Evolutionary conservation across 2,888 invertebrate genomes (phyloP), one percentile per base, ranked within the genome.

Genomic region (Nysson spinosus): DNA sequence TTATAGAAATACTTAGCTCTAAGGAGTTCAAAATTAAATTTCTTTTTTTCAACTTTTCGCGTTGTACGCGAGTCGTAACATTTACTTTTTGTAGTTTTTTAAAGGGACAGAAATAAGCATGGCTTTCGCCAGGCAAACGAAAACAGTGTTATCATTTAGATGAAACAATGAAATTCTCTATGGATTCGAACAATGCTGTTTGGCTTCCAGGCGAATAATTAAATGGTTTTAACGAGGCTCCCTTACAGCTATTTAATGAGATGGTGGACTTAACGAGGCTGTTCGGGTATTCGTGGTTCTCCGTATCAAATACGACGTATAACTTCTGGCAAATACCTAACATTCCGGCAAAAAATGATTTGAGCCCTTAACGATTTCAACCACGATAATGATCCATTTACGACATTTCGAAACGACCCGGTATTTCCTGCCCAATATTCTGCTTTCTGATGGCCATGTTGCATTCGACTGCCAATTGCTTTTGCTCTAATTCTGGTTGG

Each of bases 161-260:
- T 40, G 28, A 32, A 58, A 72, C 72, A 72, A 75, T 67, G 68
- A 63, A 47, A 67, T 56, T 52, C 63, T 52, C 47, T 32, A 49
- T 51, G 57, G 54, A 56, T 55, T 37, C 12, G 46, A 66, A 76
- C 73, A 75, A 72, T 71, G 62, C 39, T 22, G 28, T 52, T 30
- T 26, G 50, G 49, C 22, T 63, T 42, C 6, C 24, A 54, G 57
- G 69, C 72, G 71, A 73, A 72, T 72, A 73, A 78, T 76, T 73
- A 64, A 51, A 62, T 28, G 50, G 57, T 67, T 69, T 68, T 66
- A 69, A 72, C 66, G 49, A 72, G 67, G 54, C 14, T 44, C 51
- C 26, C 9, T 35, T 54, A 49, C 40, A 34, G 42, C 40, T 43
- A 62, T 69, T 72, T 62, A 75, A 72, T 62, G 57, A 68, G 56